Conservation (phyloP, 2,113 vertebrate genomes). For the Pelecanus crispus region DNA sequence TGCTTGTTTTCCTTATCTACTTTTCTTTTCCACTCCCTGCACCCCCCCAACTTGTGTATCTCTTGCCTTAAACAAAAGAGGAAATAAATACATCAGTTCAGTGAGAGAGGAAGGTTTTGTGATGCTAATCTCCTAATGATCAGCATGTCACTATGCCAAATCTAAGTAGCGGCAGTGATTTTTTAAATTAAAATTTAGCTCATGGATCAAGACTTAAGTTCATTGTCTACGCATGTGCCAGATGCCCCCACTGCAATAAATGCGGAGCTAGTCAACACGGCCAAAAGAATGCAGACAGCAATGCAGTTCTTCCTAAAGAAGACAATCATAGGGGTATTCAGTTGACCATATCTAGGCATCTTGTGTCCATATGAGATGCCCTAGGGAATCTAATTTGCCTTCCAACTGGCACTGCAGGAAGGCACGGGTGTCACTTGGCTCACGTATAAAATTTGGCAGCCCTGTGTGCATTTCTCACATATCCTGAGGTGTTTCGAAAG, state of each 20-base stretch:
- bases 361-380: background rate
- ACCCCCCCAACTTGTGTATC: background rate
- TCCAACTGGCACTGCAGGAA: background rate
- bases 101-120: background rate
- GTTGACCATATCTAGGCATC: background rate
- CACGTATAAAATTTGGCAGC: background rate
- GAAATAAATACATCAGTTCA: background rate
- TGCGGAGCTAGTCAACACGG: background rate
- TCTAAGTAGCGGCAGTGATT: background rate
- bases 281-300: background rate
- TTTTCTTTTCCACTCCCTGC: background rate
- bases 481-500: background rate
- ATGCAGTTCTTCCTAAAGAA: background rate
- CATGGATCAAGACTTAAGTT: background rate
- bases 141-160: background rate
- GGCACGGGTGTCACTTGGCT: no score
- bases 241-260: background rate
- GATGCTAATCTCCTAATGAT: background rate
- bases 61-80: background rate
- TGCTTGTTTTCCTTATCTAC: background rate
- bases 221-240: fast-evolving
- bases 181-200: background rate
- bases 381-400: background rate
- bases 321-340: background rate
- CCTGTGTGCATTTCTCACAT: background rate